Evolutionary conservation across 2,113 vertebrate species (phyloP).

Genomic region (Narcine bancroftii): DNA sequence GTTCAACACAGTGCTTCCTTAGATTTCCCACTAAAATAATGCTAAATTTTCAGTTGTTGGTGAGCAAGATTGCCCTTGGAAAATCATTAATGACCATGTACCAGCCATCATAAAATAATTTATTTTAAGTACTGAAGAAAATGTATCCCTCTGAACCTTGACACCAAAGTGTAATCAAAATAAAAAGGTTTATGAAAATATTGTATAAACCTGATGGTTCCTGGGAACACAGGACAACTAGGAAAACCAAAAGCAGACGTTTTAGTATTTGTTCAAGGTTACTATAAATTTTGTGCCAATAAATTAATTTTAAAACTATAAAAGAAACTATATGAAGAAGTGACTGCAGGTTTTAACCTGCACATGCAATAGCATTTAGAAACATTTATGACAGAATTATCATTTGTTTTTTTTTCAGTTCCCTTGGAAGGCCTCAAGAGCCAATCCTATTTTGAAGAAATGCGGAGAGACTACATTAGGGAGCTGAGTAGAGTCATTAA

Average conservation of each 20-base stretch:
- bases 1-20: no score
- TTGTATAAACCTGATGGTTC: neutral
- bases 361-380: neutral
- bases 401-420: slow-evolving; percentile 59
- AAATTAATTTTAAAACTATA: neutral
- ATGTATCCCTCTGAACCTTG: neutral
- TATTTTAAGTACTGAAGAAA: neutral
- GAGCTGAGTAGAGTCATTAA: slow-evolving; percentile 85
- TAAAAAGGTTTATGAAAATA: neutral
- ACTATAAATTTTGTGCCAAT: neutral
- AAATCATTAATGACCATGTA: neutral
- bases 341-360: neutral
- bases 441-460: slow-evolving; percentile 87
- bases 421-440: slow-evolving; percentile 91
- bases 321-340: neutral
- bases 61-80: neutral
- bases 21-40: neutral
- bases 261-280: neutral
- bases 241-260: neutral
- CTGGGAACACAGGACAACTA: neutral
- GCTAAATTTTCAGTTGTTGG: neutral
- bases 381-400: neutral
- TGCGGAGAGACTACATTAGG: slow-evolving; percentile 88
- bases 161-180: neutral
- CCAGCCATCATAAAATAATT: neutral